These are phyloP conservation scores for Drymonia ruficornis DNA, from an alignment of 2,888 invertebrate genomes.

Conservation along the genomic window DNA sequence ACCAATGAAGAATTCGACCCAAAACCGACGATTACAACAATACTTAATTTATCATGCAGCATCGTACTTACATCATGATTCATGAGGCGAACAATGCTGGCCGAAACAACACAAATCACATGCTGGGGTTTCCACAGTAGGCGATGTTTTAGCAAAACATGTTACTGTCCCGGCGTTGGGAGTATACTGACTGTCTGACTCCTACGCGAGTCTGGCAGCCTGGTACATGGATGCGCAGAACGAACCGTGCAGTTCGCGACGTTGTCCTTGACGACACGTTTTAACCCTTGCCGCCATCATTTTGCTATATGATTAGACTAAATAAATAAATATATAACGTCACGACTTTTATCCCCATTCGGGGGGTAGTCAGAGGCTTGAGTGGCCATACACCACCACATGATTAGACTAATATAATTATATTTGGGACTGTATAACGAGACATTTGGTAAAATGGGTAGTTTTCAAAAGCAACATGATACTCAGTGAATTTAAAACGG, in stretches of 20 bases:
- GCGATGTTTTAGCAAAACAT: constrained; percentile 53
- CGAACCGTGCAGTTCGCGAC: constrained; percentile 27
- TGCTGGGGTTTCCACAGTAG: constrained; percentile 18
- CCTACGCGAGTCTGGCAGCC: constrained; percentile 53
- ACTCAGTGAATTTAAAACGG: too few relatives aligned
- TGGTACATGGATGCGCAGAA: constrained; percentile 41
- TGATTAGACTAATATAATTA: too few relatives aligned
- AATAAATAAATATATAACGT: too few relatives aligned
- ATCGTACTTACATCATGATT: constrained; percentile 30
- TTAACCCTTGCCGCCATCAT: constrained; percentile 15
- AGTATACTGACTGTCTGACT: constrained; percentile 44
- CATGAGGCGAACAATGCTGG: constrained; percentile 18
- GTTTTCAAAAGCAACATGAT: too few relatives aligned
- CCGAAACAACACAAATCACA: constrained; percentile 19
- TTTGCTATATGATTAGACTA: neutral
- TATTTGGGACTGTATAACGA: too few relatives aligned
- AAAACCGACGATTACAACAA: constrained; percentile 8
- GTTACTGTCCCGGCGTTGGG: constrained; percentile 44
- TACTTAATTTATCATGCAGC: neutral
- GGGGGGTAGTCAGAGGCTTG: too few relatives aligned
- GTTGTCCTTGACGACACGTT: constrained; percentile 12
- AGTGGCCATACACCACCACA: too few relatives aligned
- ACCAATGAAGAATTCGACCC: constrained; percentile 23
- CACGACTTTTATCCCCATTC: too few relatives aligned
- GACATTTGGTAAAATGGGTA: too few relatives aligned